Evolutionary conservation across 2,888 invertebrate species (phyloP).

Genomic region (Meteorus colon): DNA sequence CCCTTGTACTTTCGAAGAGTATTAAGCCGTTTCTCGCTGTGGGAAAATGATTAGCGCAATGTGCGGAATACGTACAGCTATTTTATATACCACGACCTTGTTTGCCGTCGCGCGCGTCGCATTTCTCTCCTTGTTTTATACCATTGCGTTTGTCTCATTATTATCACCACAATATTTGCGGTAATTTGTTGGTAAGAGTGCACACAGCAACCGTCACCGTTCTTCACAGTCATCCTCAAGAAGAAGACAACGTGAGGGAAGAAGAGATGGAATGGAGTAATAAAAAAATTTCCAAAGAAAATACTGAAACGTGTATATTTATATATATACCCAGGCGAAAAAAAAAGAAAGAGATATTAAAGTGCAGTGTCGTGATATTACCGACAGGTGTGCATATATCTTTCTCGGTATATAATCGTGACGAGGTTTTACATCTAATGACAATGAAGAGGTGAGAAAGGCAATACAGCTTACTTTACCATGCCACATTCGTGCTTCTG

Average conservation of each 20-base stretch:
- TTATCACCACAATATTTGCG: slow-evolving; percentile 11
- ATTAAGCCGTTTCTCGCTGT: slow-evolving; percentile 23
- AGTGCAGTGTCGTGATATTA: slow-evolving; percentile 19
- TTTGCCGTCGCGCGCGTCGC: slow-evolving; percentile 26
- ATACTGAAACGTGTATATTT: neutral
- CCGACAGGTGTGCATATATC: slow-evolving; percentile 19
- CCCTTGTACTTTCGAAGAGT: neutral
- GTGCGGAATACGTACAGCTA: neutral
- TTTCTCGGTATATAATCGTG: slow-evolving; percentile 8
- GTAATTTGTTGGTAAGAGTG: slow-evolving; percentile 10
- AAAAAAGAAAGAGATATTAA: neutral
- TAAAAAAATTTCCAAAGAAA: neutral
- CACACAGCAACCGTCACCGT: neutral
- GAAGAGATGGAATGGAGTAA: neutral
- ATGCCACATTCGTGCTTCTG: neutral
- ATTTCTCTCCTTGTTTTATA: neutral
- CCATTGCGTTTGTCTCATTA: slow-evolving; percentile 8
- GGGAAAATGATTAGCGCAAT: slow-evolving; percentile 40
- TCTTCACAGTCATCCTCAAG: neutral
- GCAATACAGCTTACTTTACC: slow-evolving; percentile 25
- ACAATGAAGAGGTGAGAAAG: slow-evolving; percentile 37
- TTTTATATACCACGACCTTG: slow-evolving; percentile 28
- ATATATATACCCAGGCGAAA: neutral
- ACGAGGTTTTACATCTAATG: slow-evolving; percentile 33
- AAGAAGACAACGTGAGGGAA: neutral